These are phyloP conservation scores for Myioborus melanocephalus DNA, from an alignment of 2,797 vertebrate species.

Conservation along the genomic window DNA sequence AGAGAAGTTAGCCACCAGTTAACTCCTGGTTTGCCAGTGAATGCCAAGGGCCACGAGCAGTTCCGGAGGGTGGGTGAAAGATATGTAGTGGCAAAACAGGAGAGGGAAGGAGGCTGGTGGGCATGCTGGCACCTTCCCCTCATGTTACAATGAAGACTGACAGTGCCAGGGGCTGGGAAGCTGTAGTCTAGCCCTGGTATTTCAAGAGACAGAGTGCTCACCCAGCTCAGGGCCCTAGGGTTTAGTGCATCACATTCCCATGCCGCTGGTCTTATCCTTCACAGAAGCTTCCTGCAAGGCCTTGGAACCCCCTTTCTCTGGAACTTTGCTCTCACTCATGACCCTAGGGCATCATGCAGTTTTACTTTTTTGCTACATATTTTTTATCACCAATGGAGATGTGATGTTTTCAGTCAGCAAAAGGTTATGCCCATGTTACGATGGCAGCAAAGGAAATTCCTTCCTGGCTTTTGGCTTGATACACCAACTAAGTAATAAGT, in stretches of 20 bases:
- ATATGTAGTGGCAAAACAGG: rapidly evolving
- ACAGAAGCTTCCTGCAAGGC: background rate
- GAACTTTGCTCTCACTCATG: background rate
- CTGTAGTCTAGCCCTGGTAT: background rate
- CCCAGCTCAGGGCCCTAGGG: background rate
- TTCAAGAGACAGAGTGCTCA: rapidly evolving
- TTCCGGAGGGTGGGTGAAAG: rapidly evolving
- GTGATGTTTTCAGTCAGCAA: background rate
- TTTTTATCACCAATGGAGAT: background rate
- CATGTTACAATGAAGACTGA: background rate
- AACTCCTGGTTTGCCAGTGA: background rate
- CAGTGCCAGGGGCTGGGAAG: background rate
- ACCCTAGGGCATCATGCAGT: background rate
- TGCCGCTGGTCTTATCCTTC: background rate
- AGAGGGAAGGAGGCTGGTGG: background rate
- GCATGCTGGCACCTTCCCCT: background rate
- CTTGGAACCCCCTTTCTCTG: background rate
- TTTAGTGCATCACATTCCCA: background rate
- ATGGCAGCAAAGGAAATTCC: background rate
- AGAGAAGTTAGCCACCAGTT: background rate
- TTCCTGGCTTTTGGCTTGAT: background rate
- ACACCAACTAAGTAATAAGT: background rate
- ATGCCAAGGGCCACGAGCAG: rapidly evolving
- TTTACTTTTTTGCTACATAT: background rate
- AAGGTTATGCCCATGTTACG: background rate